Percentiles rank a stretch among this genome's conserved stretches.
phyloP scores from a whole-genome alignment of 1,140 invertebrate genomes.

The Xylocopa sonorina region DNA sequence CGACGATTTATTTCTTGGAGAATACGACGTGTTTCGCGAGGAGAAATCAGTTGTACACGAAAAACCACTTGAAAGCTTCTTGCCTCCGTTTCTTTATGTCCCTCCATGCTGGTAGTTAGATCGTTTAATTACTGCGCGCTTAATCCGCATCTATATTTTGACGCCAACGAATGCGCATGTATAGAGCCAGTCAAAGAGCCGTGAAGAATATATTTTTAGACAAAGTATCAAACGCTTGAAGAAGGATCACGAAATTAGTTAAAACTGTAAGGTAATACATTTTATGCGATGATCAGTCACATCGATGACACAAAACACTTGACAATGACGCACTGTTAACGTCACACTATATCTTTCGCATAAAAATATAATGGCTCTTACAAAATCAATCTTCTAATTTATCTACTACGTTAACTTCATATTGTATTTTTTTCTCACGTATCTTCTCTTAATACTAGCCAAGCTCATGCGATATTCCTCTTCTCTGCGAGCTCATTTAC shows the following conservation, averaged over 20 bases:
- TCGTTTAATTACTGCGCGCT: conserved; percentile 13
- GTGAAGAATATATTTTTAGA: not conserved
- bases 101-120: not conserved
- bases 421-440: not conserved
- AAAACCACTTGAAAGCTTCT: conserved; percentile 38
- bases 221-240: not conserved
- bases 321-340: conserved; percentile 24
- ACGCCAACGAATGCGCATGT: not conserved
- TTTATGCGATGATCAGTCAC: conserved; percentile 23
- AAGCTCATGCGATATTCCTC: not conserved
- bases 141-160: not conserved
- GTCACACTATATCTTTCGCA: not conserved
- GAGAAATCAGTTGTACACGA: conserved; percentile 28
- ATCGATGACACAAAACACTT: not conserved
- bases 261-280: not conserved
- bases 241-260: not conserved
- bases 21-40: not conserved
- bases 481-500: not conserved
- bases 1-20: conserved; percentile 37
- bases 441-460: not conserved
- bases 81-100: conserved; percentile 2
- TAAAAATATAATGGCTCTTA: conserved; percentile 29
- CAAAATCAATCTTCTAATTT: conserved; percentile 45
- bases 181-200: not conserved
- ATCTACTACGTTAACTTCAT: conserved; percentile 23